Base-by-base conservation (phyloP, 1,140 invertebrate genomes). In the Drosophila willistoni region DNA sequence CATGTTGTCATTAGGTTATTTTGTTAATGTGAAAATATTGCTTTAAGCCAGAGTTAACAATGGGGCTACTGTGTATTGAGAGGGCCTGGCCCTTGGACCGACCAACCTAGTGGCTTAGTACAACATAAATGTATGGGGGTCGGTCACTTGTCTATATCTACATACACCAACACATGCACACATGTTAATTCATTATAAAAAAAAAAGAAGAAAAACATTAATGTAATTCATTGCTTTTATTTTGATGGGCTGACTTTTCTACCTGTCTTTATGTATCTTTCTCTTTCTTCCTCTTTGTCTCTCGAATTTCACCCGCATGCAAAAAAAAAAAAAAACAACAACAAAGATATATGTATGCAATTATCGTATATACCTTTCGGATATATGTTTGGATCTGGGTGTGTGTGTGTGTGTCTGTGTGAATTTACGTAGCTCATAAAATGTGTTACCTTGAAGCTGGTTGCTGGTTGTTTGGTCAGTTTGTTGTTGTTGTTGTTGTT, bases 381-480 rank as follows among this genome's bases (percentile, higher is more conserved):
- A 47, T 47, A 47, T 47, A 63, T 64, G 55, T 64, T 39, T 57
- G 55, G 63, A 36, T 54, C 62, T 64, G 63, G 17, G 7, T 51
- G 19, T 19, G 7, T 51, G 55, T 68, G 41, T 57, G 55, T 66
- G 55, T 68, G 44, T 54, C 54, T 64, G 68, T 33, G 17, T 51
- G 19, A 29, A 29, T 19, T 3, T 51, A 64, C 56, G 51, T 64
- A 60, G 64, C 54, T 72, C 75, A 66, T 82, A 82, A 83, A 86
- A 71, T 59, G 71, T 86, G 71, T 86, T 86, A 86, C 83, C 83
- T 86, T 86, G 79, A 87, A 65, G 71, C 66, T 65, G 51, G 63
- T 44, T 55, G 51, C 44, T 33, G 19, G 47, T 36, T 64, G 51
- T 56, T 60, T 72, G 47, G 59, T 51, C 54, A 22, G 64, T 62